Percentiles rank a stretch among this genome's conserved stretches.
phyloP scores from a whole-genome alignment of 92 coral and sea anemone species.

The Phenganax subtilis region DNA sequence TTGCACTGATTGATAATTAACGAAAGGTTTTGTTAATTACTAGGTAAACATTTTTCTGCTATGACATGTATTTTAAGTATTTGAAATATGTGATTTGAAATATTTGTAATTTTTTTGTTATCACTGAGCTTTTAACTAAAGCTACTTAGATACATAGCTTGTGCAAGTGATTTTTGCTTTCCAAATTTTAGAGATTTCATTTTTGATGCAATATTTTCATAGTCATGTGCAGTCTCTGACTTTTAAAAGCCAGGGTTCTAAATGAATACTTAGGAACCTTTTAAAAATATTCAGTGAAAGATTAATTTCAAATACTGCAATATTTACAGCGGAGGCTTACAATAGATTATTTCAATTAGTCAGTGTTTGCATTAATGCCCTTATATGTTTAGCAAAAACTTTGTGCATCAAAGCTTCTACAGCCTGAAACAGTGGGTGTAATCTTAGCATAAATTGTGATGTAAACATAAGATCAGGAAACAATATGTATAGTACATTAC shows the following conservation, averaged over 20 bases:
- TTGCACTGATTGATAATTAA: background rate
- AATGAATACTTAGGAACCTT: background rate
- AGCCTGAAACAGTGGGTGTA: background rate
- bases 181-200: background rate
- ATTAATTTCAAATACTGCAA: slow-evolving; percentile 5
- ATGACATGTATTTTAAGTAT: slow-evolving; percentile 23
- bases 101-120: background rate
- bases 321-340: background rate
- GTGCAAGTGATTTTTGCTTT: background rate
- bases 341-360: too few relatives aligned
- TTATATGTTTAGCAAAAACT: background rate
- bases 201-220: background rate
- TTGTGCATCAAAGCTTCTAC: background rate
- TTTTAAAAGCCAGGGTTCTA: background rate
- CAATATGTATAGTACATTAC: background rate
- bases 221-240: background rate
- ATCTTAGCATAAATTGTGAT: background rate
- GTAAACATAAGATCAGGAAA: slow-evolving; percentile 3
- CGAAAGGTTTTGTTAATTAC: background rate
- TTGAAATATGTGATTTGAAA: background rate
- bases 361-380: too few relatives aligned
- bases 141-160: background rate
- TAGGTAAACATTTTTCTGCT: background rate
- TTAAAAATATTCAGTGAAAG: background rate
- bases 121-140: too few relatives aligned